These are phyloP conservation scores for Chrysolina oricalcia DNA, from an alignment of 2,888 invertebrate species.

Conservation along the genomic window DNA sequence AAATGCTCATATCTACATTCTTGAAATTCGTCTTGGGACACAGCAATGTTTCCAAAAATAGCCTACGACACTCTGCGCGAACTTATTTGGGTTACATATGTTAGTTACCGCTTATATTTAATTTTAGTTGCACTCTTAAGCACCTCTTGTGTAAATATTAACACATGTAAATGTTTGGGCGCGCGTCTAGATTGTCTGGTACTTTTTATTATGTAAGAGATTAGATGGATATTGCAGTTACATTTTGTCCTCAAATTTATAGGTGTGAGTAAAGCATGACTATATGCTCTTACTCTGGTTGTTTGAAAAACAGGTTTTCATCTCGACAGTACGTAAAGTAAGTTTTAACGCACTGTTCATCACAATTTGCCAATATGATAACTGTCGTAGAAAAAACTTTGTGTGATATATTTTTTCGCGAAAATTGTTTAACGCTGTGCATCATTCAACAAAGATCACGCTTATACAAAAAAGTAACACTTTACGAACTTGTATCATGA, in stretches of 20 bases:
- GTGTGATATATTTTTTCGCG: too few species aligned
- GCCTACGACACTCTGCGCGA: conserved; percentile 4
- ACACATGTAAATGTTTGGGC: conserved; percentile 27
- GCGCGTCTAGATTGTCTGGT: conserved; percentile 7
- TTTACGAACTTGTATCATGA: too few species aligned
- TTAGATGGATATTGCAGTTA: neutral
- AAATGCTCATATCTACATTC: neutral
- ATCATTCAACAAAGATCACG: too few species aligned
- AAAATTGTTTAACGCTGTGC: too few species aligned
- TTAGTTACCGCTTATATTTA: conserved; percentile 25
- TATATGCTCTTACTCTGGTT: too few species aligned
- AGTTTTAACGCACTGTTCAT: too few species aligned
- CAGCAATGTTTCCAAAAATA: conserved; percentile 29
- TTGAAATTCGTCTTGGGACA: conserved; percentile 25
- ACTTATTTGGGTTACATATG: conserved; percentile 37
- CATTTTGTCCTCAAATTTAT: neutral
- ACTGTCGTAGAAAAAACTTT: too few species aligned
- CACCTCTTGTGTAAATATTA: conserved; percentile 32
- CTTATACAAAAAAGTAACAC: too few species aligned
- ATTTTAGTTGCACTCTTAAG: conserved; percentile 29
- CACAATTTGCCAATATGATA: too few species aligned
- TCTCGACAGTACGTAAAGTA: too few species aligned
- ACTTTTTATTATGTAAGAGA: conserved; percentile 20
- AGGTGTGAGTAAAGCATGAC: too few species aligned
- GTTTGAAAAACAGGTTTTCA: too few species aligned